Base-by-base conservation (phyloP, 2,888 invertebrate species). In the Alviniconcha strummeri region DNA sequence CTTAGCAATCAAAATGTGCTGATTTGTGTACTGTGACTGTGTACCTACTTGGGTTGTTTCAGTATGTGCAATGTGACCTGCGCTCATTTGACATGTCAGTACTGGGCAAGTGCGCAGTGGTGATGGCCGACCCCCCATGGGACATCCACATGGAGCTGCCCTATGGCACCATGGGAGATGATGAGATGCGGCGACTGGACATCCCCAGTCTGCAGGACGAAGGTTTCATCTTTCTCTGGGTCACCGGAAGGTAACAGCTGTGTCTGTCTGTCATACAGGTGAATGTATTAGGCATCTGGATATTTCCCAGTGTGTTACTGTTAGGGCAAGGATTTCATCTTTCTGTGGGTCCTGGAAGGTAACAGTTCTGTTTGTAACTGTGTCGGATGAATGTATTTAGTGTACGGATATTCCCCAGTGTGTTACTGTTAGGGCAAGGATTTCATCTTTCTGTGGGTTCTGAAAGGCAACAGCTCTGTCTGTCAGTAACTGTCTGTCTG, bases 81-180 rank as follows among this genome's bases (percentile, higher is more conserved):
- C 95, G 99, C 88, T 97, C 96, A 91, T 95, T 98, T 81, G 97
- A 98, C 91, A 97, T 98, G 97, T 96, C 97, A 0, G 96, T 97
- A 81, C 94, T 98, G 92, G 98, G 97, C 94, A 99, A 99, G 94
- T 99, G 98, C 94, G 97, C 98, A 0, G 98, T 99, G 5, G 97
- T 99, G 88, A 99, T 99, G 99, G 99, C 99, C 13, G 93, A 93
- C 64, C 92, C 92, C 1, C 99, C 99, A 0, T 99, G 99, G 99
- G 99, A 99, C 92, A 99, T 99, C 88, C 99, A 99, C 93, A 99
- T 99, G 99, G 99, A 99, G 94, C 95, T 99, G 77, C 99, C 99
- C 0, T 99, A 99, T 93, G 99, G 98, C 2, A 99, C 99, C 0
- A 98, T 99, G 98, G 98, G 98, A 0, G 99, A 99, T 92, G 98